Base-by-base conservation (phyloP, 2,797 vertebrate species). In the Dipus sagitta region DNA sequence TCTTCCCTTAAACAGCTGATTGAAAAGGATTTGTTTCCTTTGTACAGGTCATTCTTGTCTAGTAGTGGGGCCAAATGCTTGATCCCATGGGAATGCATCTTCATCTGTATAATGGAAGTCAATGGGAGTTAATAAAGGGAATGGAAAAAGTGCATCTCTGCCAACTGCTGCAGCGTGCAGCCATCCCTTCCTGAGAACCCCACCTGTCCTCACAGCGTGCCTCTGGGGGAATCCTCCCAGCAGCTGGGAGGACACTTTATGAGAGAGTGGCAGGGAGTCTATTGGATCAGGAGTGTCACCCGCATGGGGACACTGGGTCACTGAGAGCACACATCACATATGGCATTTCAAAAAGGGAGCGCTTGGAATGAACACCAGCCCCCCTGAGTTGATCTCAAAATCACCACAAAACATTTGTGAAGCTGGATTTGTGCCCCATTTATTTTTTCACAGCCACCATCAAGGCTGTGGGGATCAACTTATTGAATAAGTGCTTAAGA, bases 31-130 rank as follows among this genome's bases (percentile, higher is more conserved):
- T 78, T 84, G 65, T 77, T 96, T 90, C 83, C 60, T 96, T 84
- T 0, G 0, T 32, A 30, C 47, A 52, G 94, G 94, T 94, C 93
- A 93, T 81, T 93, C 94, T 90, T 96, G 88, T 95, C 90, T 94
- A 32, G 64, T 82, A 32, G 92, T 14, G 65, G 92, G 92, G 95
- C 92, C 93, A 96, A 96, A 92, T 94, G 94, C 92, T 95, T 95
- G n/a, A 67, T 93, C 95, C 86, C 65, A 0, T 34, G 96, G 92
- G 94, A 78, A 87, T 91, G 84, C 74, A 93, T 93, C 92, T 95
- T 97, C 96, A 97, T 97, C 90, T 97, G 91, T 96, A 85, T 97
- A 97, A 95, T 96, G 94, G 92, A 97, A 96, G 95, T 81, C 96
- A 92, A 34, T 88, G 80, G 94, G 86, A 95, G 96, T 93, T 96